These are phyloP conservation scores for Barypeithes pellucidus DNA, from an alignment of 2,888 invertebrate species.

Conservation along the genomic window DNA sequence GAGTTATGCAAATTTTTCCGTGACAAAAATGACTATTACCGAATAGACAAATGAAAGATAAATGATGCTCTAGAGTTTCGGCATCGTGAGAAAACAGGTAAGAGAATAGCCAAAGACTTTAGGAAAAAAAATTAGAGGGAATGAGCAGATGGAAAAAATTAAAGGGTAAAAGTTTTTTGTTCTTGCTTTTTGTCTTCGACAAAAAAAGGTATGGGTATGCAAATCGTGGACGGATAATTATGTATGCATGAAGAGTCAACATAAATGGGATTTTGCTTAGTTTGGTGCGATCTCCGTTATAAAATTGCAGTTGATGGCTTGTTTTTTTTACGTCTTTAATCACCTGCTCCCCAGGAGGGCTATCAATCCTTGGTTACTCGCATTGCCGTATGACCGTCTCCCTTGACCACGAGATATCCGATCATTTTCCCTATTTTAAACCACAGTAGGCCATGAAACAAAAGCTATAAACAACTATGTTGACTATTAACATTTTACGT, in stretches of 20 bases:
- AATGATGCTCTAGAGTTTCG: slow-evolving; percentile 55
- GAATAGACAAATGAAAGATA: slow-evolving; percentile 58
- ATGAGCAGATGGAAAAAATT: slow-evolving; percentile 53
- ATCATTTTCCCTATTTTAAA: too few relatives aligned
- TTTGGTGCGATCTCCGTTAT: not conserved
- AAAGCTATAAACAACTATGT: too few relatives aligned
- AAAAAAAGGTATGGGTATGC: slow-evolving; percentile 36
- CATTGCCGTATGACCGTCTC: too few relatives aligned
- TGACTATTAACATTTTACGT: too few relatives aligned
- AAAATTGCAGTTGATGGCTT: too few relatives aligned
- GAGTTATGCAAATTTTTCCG: slow-evolving; percentile 54
- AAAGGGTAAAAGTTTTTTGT: slow-evolving; percentile 50
- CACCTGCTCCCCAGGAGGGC: too few relatives aligned
- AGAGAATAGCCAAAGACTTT: slow-evolving; percentile 52
- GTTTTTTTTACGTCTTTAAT: too few relatives aligned
- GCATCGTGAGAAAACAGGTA: slow-evolving; percentile 56
- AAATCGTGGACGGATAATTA: slow-evolving; percentile 38
- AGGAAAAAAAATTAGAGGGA: slow-evolving; percentile 55
- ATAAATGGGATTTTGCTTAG: slow-evolving; percentile 9
- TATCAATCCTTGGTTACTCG: too few relatives aligned
- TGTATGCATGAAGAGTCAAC: slow-evolving; percentile 10
- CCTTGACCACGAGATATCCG: too few relatives aligned
- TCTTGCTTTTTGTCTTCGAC: slow-evolving; percentile 55
- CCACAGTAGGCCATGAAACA: too few relatives aligned
- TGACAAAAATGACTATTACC: slow-evolving; percentile 55